Evolutionary conservation across 1,140 invertebrate genomes (phyloP), one percentile per base, ranked within the genome.

Genomic region (Aethina tumida): DNA sequence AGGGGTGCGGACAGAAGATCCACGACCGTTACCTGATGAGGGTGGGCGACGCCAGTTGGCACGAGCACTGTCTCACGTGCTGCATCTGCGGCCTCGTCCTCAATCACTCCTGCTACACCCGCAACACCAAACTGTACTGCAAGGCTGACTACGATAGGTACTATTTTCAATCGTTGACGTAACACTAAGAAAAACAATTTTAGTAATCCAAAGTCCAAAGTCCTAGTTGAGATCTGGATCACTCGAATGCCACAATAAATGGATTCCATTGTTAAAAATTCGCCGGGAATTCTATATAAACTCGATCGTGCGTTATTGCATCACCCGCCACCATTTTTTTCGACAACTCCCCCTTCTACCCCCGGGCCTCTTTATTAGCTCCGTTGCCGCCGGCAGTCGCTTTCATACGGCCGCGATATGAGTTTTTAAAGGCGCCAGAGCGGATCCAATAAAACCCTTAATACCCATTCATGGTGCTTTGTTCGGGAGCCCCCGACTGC

Each of bases 101-200:
- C 3, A 75, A 79, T 16, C 79, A 89, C 56, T 89, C 87, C 16
- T 97, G 92, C 66, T 96, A 88, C 68, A 83, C 81, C 21, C 71
- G 88, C 39, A 90, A 94, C 60, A 75, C 84, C 51, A 93, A 95
- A 65, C 69, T 96, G n/a, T 95, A 93, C 69, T 97, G 93, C 66
- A 91, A 91, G 58, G 69, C 76, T 24, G 92, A 97, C 62, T 96
- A 96, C 62, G 87, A 95, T 66, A 82, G 83, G 85, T 89, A 70
- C 47, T 44, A 35, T 22, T 5, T 15, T 39, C 5, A 13, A 5
- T n/a, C 3, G 0, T n/a, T 7, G 9, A 15, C 14, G 4, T 12
- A 30, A 5, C 0, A 34, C 16, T 20, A 2, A 33, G 19, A 33
- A 17, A 15, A 14, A 33, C 8, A 13, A n/a, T 33, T 33, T 33